These are phyloP conservation scores for Machaerirhynchus nigripectus DNA, from an alignment of 2,113 vertebrate species.

Conservation along the genomic window DNA sequence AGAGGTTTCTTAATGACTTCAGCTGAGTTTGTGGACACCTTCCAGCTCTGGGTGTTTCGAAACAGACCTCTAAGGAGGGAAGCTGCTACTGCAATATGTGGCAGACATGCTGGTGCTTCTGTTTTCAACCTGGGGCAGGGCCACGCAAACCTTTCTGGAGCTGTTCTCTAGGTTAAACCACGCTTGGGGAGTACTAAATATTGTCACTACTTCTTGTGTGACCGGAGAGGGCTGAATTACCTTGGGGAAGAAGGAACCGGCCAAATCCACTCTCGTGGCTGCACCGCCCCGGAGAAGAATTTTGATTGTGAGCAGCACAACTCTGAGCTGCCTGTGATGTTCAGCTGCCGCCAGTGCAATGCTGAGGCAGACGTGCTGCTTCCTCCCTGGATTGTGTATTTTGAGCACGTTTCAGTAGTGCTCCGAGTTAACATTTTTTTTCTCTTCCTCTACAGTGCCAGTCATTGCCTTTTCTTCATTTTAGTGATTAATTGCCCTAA, in stretches of 20 bases:
- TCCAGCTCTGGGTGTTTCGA: background rate
- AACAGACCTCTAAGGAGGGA: background rate
- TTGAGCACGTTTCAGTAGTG: conserved; percentile 62
- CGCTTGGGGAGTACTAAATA: background rate
- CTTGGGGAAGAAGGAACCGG: background rate
- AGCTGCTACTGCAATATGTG: background rate
- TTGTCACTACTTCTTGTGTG: background rate
- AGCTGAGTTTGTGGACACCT: background rate
- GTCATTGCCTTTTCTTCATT: conserved; percentile 68
- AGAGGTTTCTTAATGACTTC: background rate
- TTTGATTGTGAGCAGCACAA: background rate
- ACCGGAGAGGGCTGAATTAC: background rate
- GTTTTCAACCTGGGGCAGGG: background rate
- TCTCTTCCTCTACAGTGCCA: conserved; percentile 57
- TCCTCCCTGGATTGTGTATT: conserved; percentile 45
- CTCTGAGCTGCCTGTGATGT: background rate
- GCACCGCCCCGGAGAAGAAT: background rate
- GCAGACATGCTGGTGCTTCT: background rate
- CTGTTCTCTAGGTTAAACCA: background rate
- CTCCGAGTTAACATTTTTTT: conserved; percentile 52
- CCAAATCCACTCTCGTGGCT: background rate
- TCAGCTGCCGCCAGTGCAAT: background rate
- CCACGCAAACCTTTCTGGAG: background rate
- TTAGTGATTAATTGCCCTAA: conserved; percentile 76
- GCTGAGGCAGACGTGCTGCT: background rate